Base-by-base conservation (phyloP, 2,113 vertebrate species). In the Chloebia gouldiae region DNA sequence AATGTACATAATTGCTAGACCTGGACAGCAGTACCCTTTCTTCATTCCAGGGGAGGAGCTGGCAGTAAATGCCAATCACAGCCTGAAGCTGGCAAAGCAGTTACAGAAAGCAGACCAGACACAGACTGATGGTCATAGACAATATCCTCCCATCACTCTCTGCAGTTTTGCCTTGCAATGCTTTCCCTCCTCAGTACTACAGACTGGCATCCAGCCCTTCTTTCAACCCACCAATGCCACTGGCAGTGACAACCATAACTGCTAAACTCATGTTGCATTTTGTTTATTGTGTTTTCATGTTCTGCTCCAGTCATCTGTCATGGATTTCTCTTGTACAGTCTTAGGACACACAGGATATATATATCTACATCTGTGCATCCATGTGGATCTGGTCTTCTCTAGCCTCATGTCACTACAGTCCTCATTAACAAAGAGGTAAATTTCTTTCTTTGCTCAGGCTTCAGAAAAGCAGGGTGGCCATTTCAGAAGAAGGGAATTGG, bases 81-180 rank as follows among this genome's bases (percentile, higher is more conserved):
- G 13, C 37, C 69, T 89, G 83, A 86, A 93, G n/a, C 53, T 89
- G 70, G 45, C 65, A 71, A 51, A 81, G 37, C 22, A 30, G 4
- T 81, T 84, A 54, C 22, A 84, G 69, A 93, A 93, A 86, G 37
- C 60, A 89, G 25, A 64, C 13, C 0, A 3, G 66, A 25, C 15
- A 77, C 53, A 81, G 49, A 68, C 17, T 0, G 0, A 49, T 25
- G 24, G 40, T 50, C 16, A 14, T 6, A 47, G 69, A 39, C 33
- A 59, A 51, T 20, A 59, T 37, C 28, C 11, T 79, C 28, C 20
- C 16, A 42, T 69, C 2, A 1, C 18, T 45, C 27, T 69, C 59
- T 88, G 61, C 42, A 61, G 28, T 49, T 59, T 78, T 88, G 27
- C 24, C 15, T 59, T 51, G 37, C 42, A 75, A 35, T 33, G 24